phyloP scores from a whole-genome alignment of 2,113 vertebrate species.

The Scophthalmus maximus region DNA sequence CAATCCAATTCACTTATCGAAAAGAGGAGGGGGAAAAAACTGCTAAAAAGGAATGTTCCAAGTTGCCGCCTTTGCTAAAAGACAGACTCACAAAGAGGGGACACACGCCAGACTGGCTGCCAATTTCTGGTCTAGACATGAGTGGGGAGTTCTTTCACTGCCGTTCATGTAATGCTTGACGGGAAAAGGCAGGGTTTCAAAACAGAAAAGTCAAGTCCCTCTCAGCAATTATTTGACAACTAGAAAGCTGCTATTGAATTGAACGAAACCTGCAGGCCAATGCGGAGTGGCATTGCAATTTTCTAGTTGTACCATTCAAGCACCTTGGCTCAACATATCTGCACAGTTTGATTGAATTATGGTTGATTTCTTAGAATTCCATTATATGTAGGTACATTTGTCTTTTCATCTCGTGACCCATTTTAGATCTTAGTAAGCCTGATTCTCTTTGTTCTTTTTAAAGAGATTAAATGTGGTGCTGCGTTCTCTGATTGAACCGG shows the following conservation, averaged over 20 bases:
- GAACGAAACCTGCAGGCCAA: slow-evolving; percentile 17
- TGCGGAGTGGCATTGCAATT: slow-evolving; percentile 28
- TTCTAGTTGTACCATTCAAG: slow-evolving; percentile 30
- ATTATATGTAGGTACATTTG: slow-evolving; percentile 21
- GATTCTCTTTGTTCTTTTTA: slow-evolving; percentile 36
- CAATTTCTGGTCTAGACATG: slow-evolving; percentile 61
- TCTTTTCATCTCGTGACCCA: slow-evolving; percentile 30
- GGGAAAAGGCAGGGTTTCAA: slow-evolving; percentile 57
- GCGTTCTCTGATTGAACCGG: slow-evolving; percentile 19
- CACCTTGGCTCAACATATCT: slow-evolving; percentile 15
- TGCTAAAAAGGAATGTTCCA: slow-evolving; percentile 59
- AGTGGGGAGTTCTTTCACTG: slow-evolving; percentile 38
- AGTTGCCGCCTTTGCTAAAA: slow-evolving; percentile 60
- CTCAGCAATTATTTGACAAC: slow-evolving; percentile 54
- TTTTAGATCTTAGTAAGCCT: slow-evolving; percentile 15
- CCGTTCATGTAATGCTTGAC: slow-evolving; percentile 55
- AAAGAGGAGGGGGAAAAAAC: slow-evolving; percentile 41
- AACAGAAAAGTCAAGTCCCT: slow-evolving; percentile 58
- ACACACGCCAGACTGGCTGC: slow-evolving; percentile 61
- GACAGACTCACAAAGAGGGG: slow-evolving; percentile 53
- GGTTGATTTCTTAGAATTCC: slow-evolving; percentile 3
- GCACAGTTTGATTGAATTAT: slow-evolving; percentile 9
- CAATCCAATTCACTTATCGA: slow-evolving; percentile 75
- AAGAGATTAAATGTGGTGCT: slow-evolving; percentile 10
- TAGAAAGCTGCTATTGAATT: slow-evolving; percentile 41